Conservation (phyloP, 92 coral and sea anemone species). For the Zoanthus sociatus region DNA sequence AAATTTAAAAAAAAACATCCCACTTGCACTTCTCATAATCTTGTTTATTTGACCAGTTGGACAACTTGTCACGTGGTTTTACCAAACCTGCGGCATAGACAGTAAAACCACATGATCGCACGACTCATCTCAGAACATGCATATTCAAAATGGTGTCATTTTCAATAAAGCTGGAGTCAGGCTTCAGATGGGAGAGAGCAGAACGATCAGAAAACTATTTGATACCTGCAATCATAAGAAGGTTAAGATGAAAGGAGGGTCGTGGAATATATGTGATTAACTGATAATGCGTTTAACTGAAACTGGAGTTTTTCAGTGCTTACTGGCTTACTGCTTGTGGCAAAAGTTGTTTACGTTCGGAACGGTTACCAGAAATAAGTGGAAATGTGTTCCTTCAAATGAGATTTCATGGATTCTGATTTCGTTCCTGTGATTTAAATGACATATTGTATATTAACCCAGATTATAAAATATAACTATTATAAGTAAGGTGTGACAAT, state of each 20-base stretch:
- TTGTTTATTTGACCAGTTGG: neutral
- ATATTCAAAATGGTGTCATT: neutral
- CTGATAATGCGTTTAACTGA: too few species aligned
- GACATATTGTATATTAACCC: too few species aligned
- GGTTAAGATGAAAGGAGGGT: neutral
- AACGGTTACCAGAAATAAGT: too few species aligned
- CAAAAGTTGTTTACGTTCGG: too few species aligned
- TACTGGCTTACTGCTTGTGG: too few species aligned
- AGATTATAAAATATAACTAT: too few species aligned
- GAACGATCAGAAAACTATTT: neutral
- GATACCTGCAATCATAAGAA: neutral
- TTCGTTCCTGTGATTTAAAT: too few species aligned
- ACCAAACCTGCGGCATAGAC: neutral
- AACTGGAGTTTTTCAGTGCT: too few species aligned
- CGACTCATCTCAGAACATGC: constrained; percentile 8
- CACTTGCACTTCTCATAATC: neutral
- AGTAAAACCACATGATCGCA: constrained; percentile 5
- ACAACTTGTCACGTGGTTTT: constrained; percentile 13
- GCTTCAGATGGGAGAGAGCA: neutral
- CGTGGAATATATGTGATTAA: neutral
- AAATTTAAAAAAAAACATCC: neutral
- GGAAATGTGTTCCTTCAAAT: too few species aligned
- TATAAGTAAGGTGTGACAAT: too few species aligned
- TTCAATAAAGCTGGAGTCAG: constrained; percentile 2
- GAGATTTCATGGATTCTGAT: too few species aligned